Conservation (phyloP, 2,888 invertebrate species). For the Ophion slaviceki region DNA sequence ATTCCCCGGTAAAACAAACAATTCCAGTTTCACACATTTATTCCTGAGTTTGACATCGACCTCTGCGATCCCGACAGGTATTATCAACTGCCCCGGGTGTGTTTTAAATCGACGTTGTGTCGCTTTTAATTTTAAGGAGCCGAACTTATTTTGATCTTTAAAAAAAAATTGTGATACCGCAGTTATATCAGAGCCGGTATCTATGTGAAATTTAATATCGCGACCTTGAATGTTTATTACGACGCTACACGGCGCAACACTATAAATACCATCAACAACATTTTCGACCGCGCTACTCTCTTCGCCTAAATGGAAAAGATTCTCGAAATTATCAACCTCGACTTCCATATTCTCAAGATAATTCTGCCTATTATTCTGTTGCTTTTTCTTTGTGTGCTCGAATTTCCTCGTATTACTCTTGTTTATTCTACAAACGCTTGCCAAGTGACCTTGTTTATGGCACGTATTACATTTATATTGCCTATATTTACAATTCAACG, state of each 20-base stretch:
- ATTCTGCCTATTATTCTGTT: conserved; percentile 17
- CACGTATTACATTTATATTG: conserved; percentile 43
- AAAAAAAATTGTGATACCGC: conserved; percentile 26
- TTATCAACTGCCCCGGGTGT: conserved; percentile 27
- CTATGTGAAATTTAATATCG: not conserved
- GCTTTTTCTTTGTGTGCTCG: conserved; percentile 23
- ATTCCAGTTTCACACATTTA: not conserved
- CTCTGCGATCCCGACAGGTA: not conserved
- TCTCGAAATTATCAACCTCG: conserved; percentile 12
- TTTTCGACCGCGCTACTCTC: not conserved
- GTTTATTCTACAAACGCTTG: conserved; percentile 35
- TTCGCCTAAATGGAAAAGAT: conserved; percentile 17
- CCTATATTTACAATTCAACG: conserved; percentile 37
- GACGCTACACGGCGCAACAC: conserved; percentile 1
- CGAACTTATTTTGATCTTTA: not conserved
- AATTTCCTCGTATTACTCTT: conserved; percentile 26
- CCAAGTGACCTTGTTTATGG: conserved; percentile 40
- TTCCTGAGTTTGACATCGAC: conserved; percentile 47
- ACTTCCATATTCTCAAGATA: conserved; percentile 11
- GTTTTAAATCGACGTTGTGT: conserved; percentile 14
- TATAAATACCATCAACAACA: not conserved
- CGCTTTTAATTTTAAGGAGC: not conserved
- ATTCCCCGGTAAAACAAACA: conserved; percentile 28
- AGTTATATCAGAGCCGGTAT: not conserved
- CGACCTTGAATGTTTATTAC: not conserved